Evolutionary conservation across 2,888 invertebrate genomes (phyloP).

Genomic region (Cerastis rubricosa): DNA sequence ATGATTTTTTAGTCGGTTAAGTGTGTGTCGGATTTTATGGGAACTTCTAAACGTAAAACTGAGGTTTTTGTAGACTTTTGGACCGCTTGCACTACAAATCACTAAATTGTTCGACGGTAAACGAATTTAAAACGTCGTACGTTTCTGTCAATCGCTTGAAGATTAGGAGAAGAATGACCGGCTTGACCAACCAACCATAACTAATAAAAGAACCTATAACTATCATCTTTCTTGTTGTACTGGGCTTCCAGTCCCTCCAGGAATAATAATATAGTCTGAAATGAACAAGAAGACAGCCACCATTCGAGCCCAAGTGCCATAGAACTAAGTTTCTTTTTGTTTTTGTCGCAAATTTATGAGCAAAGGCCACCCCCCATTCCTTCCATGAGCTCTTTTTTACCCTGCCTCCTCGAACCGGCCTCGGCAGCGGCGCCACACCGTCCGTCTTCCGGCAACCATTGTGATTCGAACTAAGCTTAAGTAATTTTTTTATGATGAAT

Average conservation of each 20-base stretch:
- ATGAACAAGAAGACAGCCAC: background rate
- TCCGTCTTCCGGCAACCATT: too few relatives aligned
- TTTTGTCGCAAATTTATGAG: too few relatives aligned
- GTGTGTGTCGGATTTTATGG: slow-evolving; percentile 39
- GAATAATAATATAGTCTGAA: background rate
- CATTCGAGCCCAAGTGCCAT: background rate
- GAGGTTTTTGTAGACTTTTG: slow-evolving; percentile 3
- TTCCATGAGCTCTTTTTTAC: too few relatives aligned
- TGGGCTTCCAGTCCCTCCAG: background rate
- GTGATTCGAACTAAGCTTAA: too few relatives aligned
- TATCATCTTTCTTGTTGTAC: background rate
- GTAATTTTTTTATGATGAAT: too few relatives aligned
- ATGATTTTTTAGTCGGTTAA: slow-evolving; percentile 53
- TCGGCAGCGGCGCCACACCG: too few relatives aligned
- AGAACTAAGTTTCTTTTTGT: background rate
- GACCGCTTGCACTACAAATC: background rate
- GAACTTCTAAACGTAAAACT: slow-evolving; percentile 20
- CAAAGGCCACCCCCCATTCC: too few relatives aligned
- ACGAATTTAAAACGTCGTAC: background rate
- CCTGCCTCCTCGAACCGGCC: too few relatives aligned
- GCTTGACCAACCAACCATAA: background rate
- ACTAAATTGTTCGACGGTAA: background rate
- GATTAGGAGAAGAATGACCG: background rate
- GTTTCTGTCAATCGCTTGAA: background rate
- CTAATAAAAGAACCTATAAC: background rate